Percentiles rank a stretch among this genome's conserved stretches.
phyloP scores from a whole-genome alignment of 2,888 invertebrate species.

The Drosophila niveifrons region DNA sequence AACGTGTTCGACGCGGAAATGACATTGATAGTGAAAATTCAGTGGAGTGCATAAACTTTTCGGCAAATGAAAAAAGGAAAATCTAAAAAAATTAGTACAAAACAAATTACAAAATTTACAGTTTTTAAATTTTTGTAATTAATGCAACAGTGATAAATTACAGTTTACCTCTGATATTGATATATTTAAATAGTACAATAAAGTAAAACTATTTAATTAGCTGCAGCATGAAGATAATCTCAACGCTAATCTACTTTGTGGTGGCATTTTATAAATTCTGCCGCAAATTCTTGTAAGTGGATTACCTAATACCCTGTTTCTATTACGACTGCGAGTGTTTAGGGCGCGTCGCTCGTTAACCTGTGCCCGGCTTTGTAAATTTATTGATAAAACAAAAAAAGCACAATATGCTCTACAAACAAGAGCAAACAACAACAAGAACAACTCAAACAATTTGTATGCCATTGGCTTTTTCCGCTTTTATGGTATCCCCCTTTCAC shows the following conservation, averaged over 20 bases:
- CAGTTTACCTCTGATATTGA: not conserved
- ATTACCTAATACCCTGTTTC: conserved; percentile 27
- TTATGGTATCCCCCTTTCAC: conserved; percentile 25
- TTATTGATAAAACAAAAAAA: conserved; percentile 57
- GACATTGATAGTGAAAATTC: conserved; percentile 79
- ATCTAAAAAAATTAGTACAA: not conserved
- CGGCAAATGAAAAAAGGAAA: conserved; percentile 5
- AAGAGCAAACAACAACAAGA: not conserved
- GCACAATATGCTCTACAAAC: conserved; percentile 12
- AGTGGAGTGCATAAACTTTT: conserved; percentile 30
- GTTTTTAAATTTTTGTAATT: not conserved
- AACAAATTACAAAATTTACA: not conserved
- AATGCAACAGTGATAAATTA: conserved; percentile 15
- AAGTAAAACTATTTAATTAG: conserved; percentile 2
- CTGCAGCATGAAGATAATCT: conserved; percentile 69
- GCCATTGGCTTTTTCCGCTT: conserved; percentile 29
- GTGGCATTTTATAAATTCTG: conserved; percentile 75
- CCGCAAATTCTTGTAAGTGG: conserved; percentile 73
- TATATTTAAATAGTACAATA: not conserved
- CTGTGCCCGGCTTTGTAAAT: not conserved
- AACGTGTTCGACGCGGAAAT: conserved; percentile 79
- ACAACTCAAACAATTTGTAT: conserved; percentile 31
- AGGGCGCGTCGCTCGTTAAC: conserved; percentile 17
- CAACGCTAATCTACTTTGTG: conserved; percentile 65
- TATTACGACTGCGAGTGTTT: not conserved